Base-by-base conservation (phyloP, 2,797 vertebrate genomes). In the Simalia tracyae region DNA sequence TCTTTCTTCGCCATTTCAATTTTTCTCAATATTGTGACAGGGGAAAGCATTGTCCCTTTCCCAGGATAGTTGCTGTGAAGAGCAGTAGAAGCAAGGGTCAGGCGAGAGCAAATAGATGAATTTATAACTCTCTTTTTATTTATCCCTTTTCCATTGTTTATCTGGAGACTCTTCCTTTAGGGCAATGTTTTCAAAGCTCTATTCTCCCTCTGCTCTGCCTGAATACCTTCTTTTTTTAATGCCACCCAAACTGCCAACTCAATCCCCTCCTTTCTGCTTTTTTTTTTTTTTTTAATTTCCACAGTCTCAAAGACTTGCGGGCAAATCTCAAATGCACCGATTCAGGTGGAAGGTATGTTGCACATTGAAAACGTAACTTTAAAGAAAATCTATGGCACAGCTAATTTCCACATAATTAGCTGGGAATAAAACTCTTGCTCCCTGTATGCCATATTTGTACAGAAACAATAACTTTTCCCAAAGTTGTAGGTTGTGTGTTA, bases 41-140 rank as follows among this genome's bases (percentile, higher is more conserved):
- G 97, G 98, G 98, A 98, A 98, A 98, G 98, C 98, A 99, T 99
- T 98, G 98, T 98, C 98, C 97, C 98, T 97, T 98, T 98, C 97
- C 98, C 97, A 97, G 97, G 97, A 96, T 98, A 97, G 98, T 97
- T 98, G 97, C 97, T 96, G 97, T 96, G 97, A 97, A 97, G 97
- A 97, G 96, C 96, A 96, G 97, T 97, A 98, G 98, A 98, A 97
- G 98, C 97, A 95, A 97, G 98, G 98, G 99, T 99, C 99, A 99
- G 98, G 96, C 96, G 97, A 98, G 99, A 99, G 98, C 99, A 99
- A 99, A 99, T 98, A 99, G 98, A 99, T 99, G 99, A 99, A 99
- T 99, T 99, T 99, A 99, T 99, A 99, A 99, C 98, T 98, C 98
- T 98, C 98, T 98, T 99, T 99, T 98, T 98, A 98, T 98, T 97